A percentile compares a stretch with the other conserved stretches of the same genome.
Evolutionary conservation across 2,888 invertebrate species (phyloP).

Genomic region (Drosophila mercatorum): DNA sequence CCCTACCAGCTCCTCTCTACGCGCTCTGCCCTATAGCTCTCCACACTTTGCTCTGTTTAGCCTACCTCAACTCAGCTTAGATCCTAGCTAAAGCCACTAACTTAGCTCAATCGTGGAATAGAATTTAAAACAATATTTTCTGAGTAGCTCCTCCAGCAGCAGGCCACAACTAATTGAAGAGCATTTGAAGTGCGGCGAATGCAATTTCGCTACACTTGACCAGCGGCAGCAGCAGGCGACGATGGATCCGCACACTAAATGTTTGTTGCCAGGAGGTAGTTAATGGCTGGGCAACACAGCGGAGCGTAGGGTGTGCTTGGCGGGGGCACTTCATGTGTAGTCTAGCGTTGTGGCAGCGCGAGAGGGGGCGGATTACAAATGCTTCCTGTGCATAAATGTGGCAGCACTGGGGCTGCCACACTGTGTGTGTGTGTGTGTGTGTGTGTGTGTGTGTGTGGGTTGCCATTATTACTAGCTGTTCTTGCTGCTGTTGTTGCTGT

Average conservation of each 20-base stretch:
- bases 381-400: constrained; percentile 78
- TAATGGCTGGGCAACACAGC: constrained; percentile 2
- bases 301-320: background rate
- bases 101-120: background rate
- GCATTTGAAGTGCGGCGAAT: constrained; percentile 22
- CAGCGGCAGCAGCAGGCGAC: constrained; percentile 27
- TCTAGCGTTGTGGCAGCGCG: constrained; percentile 18
- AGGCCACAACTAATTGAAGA: background rate
- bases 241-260: constrained; percentile 29
- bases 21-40: too few relatives aligned
- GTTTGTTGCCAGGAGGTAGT: constrained; percentile 18
- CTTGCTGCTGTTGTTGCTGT: constrained; percentile 50
- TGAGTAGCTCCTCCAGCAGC: background rate
- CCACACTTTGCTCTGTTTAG: too few relatives aligned
- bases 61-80: background rate
- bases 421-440: constrained; percentile 20
- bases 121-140: background rate
- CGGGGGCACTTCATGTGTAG: constrained; percentile 28
- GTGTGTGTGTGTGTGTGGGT: constrained; percentile 18
- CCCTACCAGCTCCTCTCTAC: too few relatives aligned
- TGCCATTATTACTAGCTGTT: constrained; percentile 51
- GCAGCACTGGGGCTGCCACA: constrained; percentile 46
- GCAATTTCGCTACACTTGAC: constrained; percentile 20
- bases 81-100: background rate
- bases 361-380: constrained; percentile 65